Conservation (phyloP, 2,888 invertebrate species). For the Cristatella mucedo region DNA sequence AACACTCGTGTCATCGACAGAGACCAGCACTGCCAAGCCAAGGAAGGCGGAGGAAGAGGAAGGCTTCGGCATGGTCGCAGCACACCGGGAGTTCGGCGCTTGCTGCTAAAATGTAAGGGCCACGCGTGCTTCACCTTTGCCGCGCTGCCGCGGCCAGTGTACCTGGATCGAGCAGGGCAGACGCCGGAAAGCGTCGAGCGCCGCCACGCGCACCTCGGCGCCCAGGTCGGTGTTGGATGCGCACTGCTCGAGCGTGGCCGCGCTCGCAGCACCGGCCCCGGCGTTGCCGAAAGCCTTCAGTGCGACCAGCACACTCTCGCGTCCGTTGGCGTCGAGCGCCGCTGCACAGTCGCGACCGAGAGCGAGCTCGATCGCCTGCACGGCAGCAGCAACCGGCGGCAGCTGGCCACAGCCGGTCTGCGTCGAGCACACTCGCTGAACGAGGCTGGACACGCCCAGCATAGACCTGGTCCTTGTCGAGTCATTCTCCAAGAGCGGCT, state of each 20-base stretch:
- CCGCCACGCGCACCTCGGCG: conserved; percentile 57
- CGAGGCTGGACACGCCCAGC: conserved; percentile 53
- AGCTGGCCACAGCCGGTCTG: conserved; percentile 37
- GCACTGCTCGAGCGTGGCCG: conserved; percentile 22
- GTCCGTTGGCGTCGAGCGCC: too few relatives aligned
- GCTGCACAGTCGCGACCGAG: too few relatives aligned
- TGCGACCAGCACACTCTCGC: conserved; percentile 48
- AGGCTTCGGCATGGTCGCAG: too few relatives aligned
- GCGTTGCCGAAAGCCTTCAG: conserved; percentile 77
- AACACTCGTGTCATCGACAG: too few relatives aligned
- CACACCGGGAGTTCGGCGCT: too few relatives aligned
- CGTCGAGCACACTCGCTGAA: conserved; percentile 51
- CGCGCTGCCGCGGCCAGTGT: too few relatives aligned
- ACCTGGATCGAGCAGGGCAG: conserved; percentile 50
- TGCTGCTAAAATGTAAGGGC: too few relatives aligned
- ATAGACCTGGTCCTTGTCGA: conserved; percentile 46
- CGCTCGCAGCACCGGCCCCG: conserved; percentile 48
- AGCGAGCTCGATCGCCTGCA: too few relatives aligned
- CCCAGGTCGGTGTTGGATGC: conserved; percentile 44
- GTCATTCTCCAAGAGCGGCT: conserved; percentile 33
- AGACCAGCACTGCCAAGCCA: too few relatives aligned
- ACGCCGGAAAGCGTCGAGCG: conserved; percentile 60
- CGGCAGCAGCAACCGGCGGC: too few relatives aligned
- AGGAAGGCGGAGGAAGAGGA: too few relatives aligned
- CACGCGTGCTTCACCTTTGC: too few relatives aligned